Evolutionary conservation across 2,797 vertebrate species (phyloP), one percentile per base, ranked within the genome.

Genomic region (Sparus aurata): DNA sequence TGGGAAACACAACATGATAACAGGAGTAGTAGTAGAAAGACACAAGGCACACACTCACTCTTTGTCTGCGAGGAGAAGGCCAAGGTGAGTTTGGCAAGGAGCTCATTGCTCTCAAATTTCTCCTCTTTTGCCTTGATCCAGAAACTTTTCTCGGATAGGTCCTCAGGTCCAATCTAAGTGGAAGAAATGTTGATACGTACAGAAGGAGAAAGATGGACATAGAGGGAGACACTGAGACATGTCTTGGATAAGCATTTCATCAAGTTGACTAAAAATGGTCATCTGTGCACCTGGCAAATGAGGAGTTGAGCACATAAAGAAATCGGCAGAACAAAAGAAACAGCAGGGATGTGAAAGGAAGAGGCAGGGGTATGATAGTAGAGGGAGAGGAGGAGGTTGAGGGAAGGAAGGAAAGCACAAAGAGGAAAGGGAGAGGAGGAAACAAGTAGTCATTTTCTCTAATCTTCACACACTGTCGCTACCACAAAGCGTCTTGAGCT

Each of bases 1-100:
- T 72, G 62, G 41, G 46, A 82, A 61, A 85, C 50, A 58, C 17
- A 68, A 84, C 13, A 65, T 65, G 62, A 82, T 59, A 53, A 69
- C 7, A 75, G 59, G 12, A 43, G 49, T 15, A 64, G 52, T 15
- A 64, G 54, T 59, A 54, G 79, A 57, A 64, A 75, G 20, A 83
- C 30, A 71, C 43, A 62, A 57, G 23, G 4, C 25, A 73, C 55
- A 82, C 70, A 96, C 97, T 97, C 85, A 98, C 97, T 85, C 88
- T 96, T 98, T 67, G 94, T 95, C 92, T 97, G 96, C 3, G 97
- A 93, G 80, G 97, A 96, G 92, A 98, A 98, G 73, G 95, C 53
- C 79, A 96, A 82, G 5, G 96, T 96, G 76, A 98, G 96, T 93
- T 96, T 97, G 92, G 97, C 96, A 71, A 98, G 97, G 77, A 98